phyloP scores from a whole-genome alignment of 2,797 vertebrate genomes.

The Mionectes olivaceus region DNA sequence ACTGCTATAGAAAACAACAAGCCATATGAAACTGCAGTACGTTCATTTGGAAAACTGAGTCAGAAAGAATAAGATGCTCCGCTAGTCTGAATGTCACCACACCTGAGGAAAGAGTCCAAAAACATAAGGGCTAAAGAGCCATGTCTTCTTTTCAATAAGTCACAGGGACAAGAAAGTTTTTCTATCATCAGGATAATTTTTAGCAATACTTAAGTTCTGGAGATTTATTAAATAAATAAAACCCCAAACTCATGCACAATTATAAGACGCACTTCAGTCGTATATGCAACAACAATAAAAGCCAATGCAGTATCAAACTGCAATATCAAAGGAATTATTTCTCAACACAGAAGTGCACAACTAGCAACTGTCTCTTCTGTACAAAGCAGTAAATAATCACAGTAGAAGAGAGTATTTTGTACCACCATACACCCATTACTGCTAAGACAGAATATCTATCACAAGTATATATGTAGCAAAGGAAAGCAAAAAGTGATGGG shows the following conservation, averaged over 20 bases:
- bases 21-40: neutral
- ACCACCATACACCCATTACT: neutral
- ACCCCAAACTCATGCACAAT: no score
- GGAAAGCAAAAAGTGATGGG: neutral
- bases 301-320: neutral
- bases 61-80: neutral
- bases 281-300: neutral
- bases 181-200: neutral
- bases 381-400: constrained; percentile 61
- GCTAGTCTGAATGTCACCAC: neutral
- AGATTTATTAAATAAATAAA: neutral
- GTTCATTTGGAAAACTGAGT: neutral
- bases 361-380: neutral
- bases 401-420: neutral
- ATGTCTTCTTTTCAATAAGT: accelerated
- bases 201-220: neutral
- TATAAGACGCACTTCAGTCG: neutral
- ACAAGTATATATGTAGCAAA: neutral
- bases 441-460: neutral
- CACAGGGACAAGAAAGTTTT: neutral
- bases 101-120: neutral
- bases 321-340: neutral
- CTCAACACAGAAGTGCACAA: neutral
- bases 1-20: neutral
- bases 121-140: neutral